Percentiles rank a stretch among this genome's conserved stretches.
Evolutionary conservation across 1,140 invertebrate genomes (phyloP).

Genomic region (Panagrolaimus sp.): DNA sequence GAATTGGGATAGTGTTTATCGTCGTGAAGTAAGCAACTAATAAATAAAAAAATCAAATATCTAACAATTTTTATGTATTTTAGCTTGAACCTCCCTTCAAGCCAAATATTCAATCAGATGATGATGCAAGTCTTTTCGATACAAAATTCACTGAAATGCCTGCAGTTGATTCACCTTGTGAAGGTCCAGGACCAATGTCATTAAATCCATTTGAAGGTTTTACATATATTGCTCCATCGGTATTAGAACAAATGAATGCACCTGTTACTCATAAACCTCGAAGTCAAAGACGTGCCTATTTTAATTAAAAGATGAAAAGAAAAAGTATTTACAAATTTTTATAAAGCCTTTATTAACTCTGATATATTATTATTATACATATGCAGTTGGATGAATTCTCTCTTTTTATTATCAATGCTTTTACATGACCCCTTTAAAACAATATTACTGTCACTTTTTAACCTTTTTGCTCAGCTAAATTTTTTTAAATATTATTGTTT

Average conservation of each 20-base stretch:
- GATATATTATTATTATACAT: no score
- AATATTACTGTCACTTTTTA: no score
- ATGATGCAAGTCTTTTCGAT: slow-evolving; percentile 97
- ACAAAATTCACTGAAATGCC: slow-evolving; percentile 94
- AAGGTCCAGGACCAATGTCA: slow-evolving; percentile 65
- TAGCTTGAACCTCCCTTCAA: slow-evolving; percentile 59
- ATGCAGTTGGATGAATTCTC: no score
- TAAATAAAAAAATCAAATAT: not conserved
- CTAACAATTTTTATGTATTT: slow-evolving; percentile 23
- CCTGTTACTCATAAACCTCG: not conserved
- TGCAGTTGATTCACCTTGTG: slow-evolving; percentile 94
- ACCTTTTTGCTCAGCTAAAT: no score
- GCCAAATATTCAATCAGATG: slow-evolving; percentile 66
- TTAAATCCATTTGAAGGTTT: slow-evolving; percentile 73
- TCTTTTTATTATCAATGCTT: no score
- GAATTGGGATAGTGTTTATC: slow-evolving; percentile 80
- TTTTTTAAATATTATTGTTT: no score
- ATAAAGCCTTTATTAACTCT: no score
- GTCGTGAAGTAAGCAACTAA: slow-evolving; percentile 65
- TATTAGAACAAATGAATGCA: slow-evolving; percentile 75
- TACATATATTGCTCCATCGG: slow-evolving; percentile 94
- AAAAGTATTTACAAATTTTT: slow-evolving; percentile 1
- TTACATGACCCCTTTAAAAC: no score
- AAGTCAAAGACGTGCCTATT: not conserved
- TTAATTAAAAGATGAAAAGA: not conserved